Evolutionary conservation across 1,140 invertebrate genomes (phyloP).

Genomic region (Heliconius hermathena): DNA sequence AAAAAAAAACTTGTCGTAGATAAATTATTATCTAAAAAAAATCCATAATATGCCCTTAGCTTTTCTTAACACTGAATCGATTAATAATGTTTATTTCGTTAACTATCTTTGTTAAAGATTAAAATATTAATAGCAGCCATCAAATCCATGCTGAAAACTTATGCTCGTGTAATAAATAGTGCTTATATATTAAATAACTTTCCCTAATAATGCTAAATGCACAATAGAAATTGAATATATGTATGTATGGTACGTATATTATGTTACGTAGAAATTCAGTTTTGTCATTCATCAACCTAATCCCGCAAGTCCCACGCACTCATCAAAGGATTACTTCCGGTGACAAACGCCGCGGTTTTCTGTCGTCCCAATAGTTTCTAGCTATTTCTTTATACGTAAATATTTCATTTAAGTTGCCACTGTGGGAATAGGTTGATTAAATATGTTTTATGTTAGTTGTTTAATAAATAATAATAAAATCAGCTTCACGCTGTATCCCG

Average conservation of each 20-base stretch:
- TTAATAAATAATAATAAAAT: too few species aligned
- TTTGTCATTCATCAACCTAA: constrained; percentile 27
- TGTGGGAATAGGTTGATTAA: neutral
- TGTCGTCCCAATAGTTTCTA: neutral
- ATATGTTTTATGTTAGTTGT: neutral
- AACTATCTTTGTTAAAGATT: neutral
- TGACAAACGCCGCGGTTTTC: constrained; percentile 33
- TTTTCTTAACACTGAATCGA: neutral
- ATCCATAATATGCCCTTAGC: too few species aligned
- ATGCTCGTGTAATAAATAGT: neutral
- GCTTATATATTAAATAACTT: neutral
- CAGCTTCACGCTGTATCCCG: too few species aligned
- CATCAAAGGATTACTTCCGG: constrained; percentile 30
- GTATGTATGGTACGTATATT: neutral
- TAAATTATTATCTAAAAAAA: too few species aligned
- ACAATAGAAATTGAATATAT: neutral
- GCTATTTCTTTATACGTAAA: neutral
- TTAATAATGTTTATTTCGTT: neutral
- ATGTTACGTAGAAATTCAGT: constrained; percentile 15
- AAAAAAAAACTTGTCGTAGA: too few species aligned
- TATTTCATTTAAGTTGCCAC: neutral
- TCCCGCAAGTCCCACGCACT: constrained; percentile 25
- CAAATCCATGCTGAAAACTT: neutral
- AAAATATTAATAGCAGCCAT: neutral
- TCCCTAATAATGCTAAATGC: neutral